phyloP scores from a whole-genome alignment of 2,797 vertebrate genomes.

The Danio albolineatus region DNA sequence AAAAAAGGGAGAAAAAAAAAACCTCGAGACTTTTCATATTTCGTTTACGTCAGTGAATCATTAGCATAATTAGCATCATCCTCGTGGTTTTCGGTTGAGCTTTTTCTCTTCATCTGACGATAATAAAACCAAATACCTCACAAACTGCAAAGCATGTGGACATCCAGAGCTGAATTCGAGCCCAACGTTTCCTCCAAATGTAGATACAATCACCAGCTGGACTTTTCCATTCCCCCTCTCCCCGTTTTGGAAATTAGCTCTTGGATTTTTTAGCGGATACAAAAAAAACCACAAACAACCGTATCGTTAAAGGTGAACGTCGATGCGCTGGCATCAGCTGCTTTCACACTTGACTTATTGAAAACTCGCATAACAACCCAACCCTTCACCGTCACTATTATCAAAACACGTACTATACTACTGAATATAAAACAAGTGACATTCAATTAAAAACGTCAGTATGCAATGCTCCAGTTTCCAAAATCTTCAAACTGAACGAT shows the following conservation, averaged over 20 bases:
- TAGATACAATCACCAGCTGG: conserved; percentile 49
- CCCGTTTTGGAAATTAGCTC: conserved; percentile 55
- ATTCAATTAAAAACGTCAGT: conserved; percentile 47
- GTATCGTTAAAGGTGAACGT: not conserved
- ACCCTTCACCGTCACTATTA: not conserved
- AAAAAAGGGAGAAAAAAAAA: conserved; percentile 89
- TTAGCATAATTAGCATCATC: conserved; percentile 81
- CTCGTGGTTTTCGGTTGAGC: conserved; percentile 53
- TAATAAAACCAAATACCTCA: conserved; percentile 5
- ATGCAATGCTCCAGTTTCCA: not conserved
- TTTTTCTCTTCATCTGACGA: conserved; percentile 22
- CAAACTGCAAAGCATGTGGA: conserved; percentile 27
- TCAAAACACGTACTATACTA: conserved; percentile 15
- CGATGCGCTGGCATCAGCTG: not conserved
- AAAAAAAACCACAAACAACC: conserved; percentile 13
- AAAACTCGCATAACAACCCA: conserved; percentile 5
- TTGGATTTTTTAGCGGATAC: conserved; percentile 22
- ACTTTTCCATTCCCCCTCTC: conserved; percentile 21
- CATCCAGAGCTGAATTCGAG: conserved; percentile 25
- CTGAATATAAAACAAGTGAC: conserved; percentile 39
- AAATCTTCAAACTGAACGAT: conserved; percentile 20
- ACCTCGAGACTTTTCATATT: conserved; percentile 67
- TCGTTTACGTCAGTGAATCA: conserved; percentile 62
- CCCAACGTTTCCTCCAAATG: conserved; percentile 44
- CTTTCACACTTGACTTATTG: not conserved